phyloP scores from a whole-genome alignment of 2,797 vertebrate species.

The Eospalax fontanierii region DNA sequence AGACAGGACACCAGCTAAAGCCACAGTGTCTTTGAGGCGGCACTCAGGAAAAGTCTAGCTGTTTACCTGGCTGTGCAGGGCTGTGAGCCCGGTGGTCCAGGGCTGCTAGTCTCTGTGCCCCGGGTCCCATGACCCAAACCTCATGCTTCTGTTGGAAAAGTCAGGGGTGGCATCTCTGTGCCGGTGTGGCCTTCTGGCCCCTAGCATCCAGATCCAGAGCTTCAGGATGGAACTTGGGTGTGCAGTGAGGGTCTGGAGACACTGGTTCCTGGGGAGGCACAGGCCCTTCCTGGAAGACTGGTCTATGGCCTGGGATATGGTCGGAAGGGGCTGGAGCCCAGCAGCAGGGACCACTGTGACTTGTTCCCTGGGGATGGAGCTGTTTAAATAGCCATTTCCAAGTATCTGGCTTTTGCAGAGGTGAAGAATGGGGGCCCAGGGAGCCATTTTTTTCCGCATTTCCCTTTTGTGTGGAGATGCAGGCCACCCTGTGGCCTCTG shows the following conservation, averaged over 20 bases:
- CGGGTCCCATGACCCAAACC: too few relatives aligned
- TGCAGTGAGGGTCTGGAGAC: not conserved
- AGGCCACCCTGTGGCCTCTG: conserved; percentile 86
- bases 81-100: accelerated
- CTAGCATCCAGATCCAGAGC: not conserved
- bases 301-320: conserved; percentile 18
- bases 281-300: not conserved
- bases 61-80: accelerated
- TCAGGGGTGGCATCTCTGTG: not conserved
- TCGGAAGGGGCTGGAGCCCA: not conserved
- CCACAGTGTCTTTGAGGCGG: accelerated
- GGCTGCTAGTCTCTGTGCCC: accelerated
- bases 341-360: conserved; percentile 81
- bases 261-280: not conserved
- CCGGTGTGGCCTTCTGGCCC: not conserved
- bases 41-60: not conserved
- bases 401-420: conserved; percentile 85
- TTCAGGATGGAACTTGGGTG: not conserved
- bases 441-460: conserved; percentile 87
- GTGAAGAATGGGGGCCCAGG: conserved; percentile 86
- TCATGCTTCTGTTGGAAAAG: too few relatives aligned
- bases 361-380: conserved; percentile 88
- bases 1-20: accelerated
- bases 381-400: conserved; percentile 87
- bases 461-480: conserved; percentile 89